These are phyloP conservation scores for Bombus difficillimus DNA, from an alignment of 1,140 invertebrate genomes.

Conservation along the genomic window DNA sequence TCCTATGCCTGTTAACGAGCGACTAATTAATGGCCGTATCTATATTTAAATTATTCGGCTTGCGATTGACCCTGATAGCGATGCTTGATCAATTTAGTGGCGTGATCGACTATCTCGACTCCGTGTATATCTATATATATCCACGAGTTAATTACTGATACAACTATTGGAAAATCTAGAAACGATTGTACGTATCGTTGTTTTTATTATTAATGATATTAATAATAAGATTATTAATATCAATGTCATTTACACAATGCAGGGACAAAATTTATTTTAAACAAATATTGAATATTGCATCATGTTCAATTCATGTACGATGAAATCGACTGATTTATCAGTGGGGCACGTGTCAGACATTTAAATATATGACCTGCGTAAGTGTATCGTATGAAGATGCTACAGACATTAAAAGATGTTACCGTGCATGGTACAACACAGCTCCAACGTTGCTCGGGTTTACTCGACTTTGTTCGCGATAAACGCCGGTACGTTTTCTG, in stretches of 20 bases:
- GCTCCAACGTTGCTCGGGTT: constrained; percentile 65
- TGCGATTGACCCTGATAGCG: background rate
- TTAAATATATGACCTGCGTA: background rate
- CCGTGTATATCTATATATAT: background rate
- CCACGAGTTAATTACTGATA: background rate
- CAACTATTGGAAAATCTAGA: background rate
- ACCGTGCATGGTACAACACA: constrained; percentile 70
- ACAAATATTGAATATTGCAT: constrained; percentile 15
- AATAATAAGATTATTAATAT: no score
- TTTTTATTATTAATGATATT: background rate
- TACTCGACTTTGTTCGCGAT: constrained; percentile 41
- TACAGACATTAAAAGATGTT: constrained; percentile 46
- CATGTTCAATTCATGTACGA: background rate
- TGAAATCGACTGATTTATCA: background rate
- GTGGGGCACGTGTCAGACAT: background rate
- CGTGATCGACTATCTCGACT: background rate
- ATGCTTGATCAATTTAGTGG: constrained; percentile 2
- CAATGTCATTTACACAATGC: background rate
- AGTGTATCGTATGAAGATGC: background rate
- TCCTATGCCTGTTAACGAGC: background rate
- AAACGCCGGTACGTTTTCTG: constrained; percentile 20
- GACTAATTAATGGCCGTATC: constrained; percentile 15
- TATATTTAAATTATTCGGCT: constrained; percentile 19
- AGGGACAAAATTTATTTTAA: background rate
- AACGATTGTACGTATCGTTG: background rate